Evolutionary conservation across 2,888 invertebrate genomes (phyloP).

Genomic region (Myopa testacea): DNA sequence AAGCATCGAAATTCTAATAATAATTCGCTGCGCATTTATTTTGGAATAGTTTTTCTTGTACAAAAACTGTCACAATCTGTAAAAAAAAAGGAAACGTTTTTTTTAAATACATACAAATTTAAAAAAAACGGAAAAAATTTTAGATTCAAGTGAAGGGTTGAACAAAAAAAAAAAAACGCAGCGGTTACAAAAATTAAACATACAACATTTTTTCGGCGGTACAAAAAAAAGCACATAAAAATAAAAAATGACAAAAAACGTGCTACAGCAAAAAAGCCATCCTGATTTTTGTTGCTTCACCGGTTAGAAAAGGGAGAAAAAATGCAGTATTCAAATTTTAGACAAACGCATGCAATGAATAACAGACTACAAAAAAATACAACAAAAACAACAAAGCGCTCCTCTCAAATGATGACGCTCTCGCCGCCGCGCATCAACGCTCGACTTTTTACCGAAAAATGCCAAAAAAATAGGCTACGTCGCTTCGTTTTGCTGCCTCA

Average conservation of each 20-base stretch:
- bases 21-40: slow-evolving; percentile 41
- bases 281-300: slow-evolving; percentile 10
- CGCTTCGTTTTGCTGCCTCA: neutral
- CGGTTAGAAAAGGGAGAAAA: slow-evolving; percentile 26
- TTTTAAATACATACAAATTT: neutral
- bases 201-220: slow-evolving; percentile 47
- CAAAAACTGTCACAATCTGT: neutral
- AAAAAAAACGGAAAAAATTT: neutral
- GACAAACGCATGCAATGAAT: slow-evolving; percentile 30
- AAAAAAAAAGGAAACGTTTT: neutral
- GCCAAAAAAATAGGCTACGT: slow-evolving; percentile 46
- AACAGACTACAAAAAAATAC: slow-evolving; percentile 20
- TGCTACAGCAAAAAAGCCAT: slow-evolving; percentile 38
- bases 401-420: neutral
- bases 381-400: slow-evolving; percentile 25
- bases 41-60: neutral
- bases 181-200: slow-evolving; percentile 49
- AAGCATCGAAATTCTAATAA: slow-evolving; percentile 41
- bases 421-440: slow-evolving; percentile 38
- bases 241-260: slow-evolving; percentile 46
- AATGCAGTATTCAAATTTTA: slow-evolving; percentile 37
- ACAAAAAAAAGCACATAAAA: slow-evolving; percentile 22
- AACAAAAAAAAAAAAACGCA: slow-evolving; percentile 5
- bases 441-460: slow-evolving; percentile 48
- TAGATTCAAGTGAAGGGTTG: slow-evolving; percentile 16